These are phyloP conservation scores for Leptodactylus fuscus DNA, from an alignment of 2,113 vertebrate species.

Conservation along the genomic window DNA sequence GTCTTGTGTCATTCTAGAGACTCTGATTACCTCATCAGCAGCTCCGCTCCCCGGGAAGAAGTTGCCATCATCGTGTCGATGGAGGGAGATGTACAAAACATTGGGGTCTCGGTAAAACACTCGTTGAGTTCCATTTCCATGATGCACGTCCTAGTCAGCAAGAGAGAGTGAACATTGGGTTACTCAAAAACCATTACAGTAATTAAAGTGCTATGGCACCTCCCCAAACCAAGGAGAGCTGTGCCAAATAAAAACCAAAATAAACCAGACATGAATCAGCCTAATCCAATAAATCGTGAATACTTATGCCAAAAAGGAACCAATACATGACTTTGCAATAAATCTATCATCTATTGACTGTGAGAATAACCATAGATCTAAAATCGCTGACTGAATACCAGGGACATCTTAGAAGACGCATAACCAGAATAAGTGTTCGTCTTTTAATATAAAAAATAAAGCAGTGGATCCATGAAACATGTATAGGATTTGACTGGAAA, in stretches of 20 bases:
- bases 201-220: not conserved
- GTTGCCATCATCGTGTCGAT: conserved; percentile 87
- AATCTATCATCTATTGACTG: not conserved
- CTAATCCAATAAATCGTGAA: not conserved
- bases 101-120: conserved; percentile 89
- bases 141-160: conserved; percentile 87
- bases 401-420: not conserved
- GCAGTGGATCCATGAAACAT: not conserved
- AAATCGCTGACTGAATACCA: not conserved
- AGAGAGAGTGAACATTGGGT: conserved; percentile 18
- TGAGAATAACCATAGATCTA: not conserved
- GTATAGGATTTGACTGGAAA: not conserved
- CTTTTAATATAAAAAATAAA: not conserved
- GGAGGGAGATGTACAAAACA: conserved; percentile 90
- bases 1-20: not conserved
- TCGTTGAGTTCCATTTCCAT: conserved; percentile 89
- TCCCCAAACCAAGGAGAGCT: not conserved
- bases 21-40: conserved; percentile 78
- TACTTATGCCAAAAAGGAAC: not conserved
- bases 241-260: not conserved
- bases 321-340: not conserved
- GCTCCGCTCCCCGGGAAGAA: conserved; percentile 89
- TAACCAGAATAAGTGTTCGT: not conserved
- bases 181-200: not conserved
- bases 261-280: not conserved